Percentiles rank a stretch among this genome's conserved stretches.
phyloP scores from a whole-genome alignment of 2,113 vertebrate species.

The Cervus canadensis region DNA sequence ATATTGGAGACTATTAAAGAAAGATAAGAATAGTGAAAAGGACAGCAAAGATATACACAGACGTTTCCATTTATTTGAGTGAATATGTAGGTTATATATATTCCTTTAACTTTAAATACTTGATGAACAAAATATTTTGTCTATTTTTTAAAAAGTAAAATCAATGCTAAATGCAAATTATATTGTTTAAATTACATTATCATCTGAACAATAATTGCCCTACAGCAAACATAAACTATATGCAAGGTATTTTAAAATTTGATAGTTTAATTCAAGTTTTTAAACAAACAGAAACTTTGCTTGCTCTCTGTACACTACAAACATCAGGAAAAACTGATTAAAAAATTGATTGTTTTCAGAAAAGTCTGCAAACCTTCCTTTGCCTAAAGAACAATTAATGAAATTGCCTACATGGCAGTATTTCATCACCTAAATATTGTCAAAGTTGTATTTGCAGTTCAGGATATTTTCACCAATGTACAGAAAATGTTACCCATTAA shows the following conservation, averaged over 20 bases:
- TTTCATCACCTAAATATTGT: background rate
- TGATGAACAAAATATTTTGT: background rate
- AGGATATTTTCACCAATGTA: background rate
- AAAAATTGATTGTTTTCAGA: background rate
- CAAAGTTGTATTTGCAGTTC: background rate
- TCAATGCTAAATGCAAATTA: background rate
- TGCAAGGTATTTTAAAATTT: background rate
- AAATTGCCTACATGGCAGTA: background rate
- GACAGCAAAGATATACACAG: background rate
- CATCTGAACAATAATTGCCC: background rate
- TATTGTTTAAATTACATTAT: background rate
- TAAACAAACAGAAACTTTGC: background rate
- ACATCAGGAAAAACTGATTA: background rate
- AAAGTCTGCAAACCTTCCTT: background rate
- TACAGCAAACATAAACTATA: background rate
- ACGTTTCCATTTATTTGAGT: background rate
- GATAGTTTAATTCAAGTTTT: background rate
- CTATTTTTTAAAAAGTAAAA: background rate
- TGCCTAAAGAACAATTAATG: background rate
- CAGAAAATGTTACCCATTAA: background rate
- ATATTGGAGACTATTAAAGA: background rate
- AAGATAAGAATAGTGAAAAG: slow-evolving; percentile 10
- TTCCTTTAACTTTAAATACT: slow-evolving; percentile 15
- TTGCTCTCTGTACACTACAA: background rate
- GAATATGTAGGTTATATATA: background rate